Base-by-base conservation (phyloP, 2,888 invertebrate genomes). In the Pherbina coryleti region DNA sequence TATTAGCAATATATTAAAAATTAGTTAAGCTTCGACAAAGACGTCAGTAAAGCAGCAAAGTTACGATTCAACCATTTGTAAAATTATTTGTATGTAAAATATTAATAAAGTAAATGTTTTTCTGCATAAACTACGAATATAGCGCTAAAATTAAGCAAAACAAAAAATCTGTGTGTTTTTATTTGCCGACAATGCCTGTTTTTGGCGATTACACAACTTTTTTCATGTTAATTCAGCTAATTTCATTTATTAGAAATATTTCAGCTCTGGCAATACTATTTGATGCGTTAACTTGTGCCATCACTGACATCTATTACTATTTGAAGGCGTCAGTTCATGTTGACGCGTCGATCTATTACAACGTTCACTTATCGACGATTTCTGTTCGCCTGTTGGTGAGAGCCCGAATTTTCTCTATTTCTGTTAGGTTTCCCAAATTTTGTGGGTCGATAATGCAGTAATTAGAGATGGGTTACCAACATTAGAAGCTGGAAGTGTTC, bases 1-100 rank as follows among this genome's bases (percentile, higher is more conserved):
- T 64, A 64, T 25, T 64, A 64, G 22, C n/a, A 64, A 17, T 28
- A 14, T 64, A 64, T 64, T 64, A n/a, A 64, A n/a, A 64, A 55
- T 17, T 17, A 5, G 14, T 55, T 19, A 19, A 19, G 17, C 55
- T 17, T 55, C 14, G 55, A 17, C 8, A 31, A 31, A 31, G 3
- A 3, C 31, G 31, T 4, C 5, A 31, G 31, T 5, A 5, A 4
- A 31, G 31, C 5, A 31, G 31, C 31, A 31, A 44, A 44, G 44
- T 7, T 44, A 1, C 14, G 44, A 11, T 7, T 44, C 44, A 44
- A 44, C 14, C 44, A 44, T 44, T 44, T 44, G 44, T 44, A 44
- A 44, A 44, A 11, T 3, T 3, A 2, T 11, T 44, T 44, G 11
- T 44, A 44, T 44, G 44, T 44, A 11, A 11, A 44, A 44, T 44